Evolutionary conservation across 2,888 invertebrate genomes (phyloP), one percentile per base, ranked within the genome.

Genomic region (Dicyrtoma fusca): DNA sequence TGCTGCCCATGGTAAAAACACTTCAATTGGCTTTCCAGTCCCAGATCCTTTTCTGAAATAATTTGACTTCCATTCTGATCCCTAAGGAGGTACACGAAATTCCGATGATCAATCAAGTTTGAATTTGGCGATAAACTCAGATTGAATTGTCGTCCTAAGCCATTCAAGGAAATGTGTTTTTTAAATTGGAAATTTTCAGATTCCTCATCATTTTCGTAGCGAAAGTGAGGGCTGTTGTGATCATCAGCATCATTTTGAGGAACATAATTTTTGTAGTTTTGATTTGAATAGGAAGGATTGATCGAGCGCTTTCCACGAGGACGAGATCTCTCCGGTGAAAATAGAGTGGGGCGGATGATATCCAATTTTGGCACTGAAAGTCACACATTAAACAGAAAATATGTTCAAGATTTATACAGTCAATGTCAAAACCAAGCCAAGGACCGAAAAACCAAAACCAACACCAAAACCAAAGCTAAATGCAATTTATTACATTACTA

Each of bases 301-400:
- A 42, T 59, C 47, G 69, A 71, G 47, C 74, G 66, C 63, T 49
- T 70, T 17, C 69, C 65, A n/a, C n/a, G n/a, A n/a, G n/a, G n/a
- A n/a, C n/a, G n/a, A n/a, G n/a, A 45, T 75, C 63, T n/a, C 47
- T 57, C 49, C 70, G 72, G 73, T 34, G 64, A 63, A 49, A 75
- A 19, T 72, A 71, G 65, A 21, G 75, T 75, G 66, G 79, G 77
- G 63, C 74, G 74, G 5, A 77, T 75, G 44, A 79, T 74, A 62
- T 79, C 79, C 55, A 79, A 74, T 70, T 75, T 79, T 77, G 79
- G 78, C 78, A 79, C 79, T 78, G 71, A 14, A 77, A 74, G 49
- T 23, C 17, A 14, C 17, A 66, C 25, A 66, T n/a, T 66, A 26
- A 66, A 11, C 19, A 66, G 14, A 14, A 55, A 72, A 63, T 42